Evolutionary conservation across 1,140 invertebrate species (phyloP), one percentile per base, ranked within the genome.

Genomic region (Zophobas atratus): DNA sequence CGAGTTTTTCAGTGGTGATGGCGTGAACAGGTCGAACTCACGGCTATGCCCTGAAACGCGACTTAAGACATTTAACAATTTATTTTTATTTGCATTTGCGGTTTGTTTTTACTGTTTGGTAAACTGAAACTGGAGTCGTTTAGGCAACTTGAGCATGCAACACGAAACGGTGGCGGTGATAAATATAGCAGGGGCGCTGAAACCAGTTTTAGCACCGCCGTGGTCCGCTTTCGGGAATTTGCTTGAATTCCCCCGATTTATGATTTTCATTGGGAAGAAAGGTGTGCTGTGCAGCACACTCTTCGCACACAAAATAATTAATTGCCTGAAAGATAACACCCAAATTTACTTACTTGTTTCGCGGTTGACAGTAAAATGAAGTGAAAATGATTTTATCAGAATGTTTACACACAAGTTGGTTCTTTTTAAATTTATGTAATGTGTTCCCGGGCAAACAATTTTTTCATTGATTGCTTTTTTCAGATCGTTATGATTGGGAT

Each of bases 151-250:
- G 70, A 73, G 78, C 78, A 75, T 79, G 78, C 78, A 79, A 79
- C 78, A 76, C 70, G 74, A 79, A 79, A 79, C 78, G 70, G 78
- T 79, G 78, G 78, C 78, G 74, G 75, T 79, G 70, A 79, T 79
- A 79, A 79, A 79, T 79, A 79, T 79, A 63, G 57, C 57, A 78
- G 57, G 73, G 77, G 71, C 71, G 77, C 70, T 78, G 77, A 78
- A 78, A 78, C 77, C 77, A 78, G 77, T 78, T 78, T 78, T 53
- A 72, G 76, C 76, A 72, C 67, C 57, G 57, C 57, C 75, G 75
- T 60, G 75, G 75, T 63, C 60, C 57, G 75, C 67, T 60, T 70
- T 76, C 51, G 57, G 75, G 75, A 76, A 76, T 76, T 70, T 76
- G 57, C 57, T 39, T 63, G 57, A 63, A 63, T 63, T 63, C 57